Conservation (phyloP, 2,113 vertebrate genomes). For the Serinus canaria region DNA sequence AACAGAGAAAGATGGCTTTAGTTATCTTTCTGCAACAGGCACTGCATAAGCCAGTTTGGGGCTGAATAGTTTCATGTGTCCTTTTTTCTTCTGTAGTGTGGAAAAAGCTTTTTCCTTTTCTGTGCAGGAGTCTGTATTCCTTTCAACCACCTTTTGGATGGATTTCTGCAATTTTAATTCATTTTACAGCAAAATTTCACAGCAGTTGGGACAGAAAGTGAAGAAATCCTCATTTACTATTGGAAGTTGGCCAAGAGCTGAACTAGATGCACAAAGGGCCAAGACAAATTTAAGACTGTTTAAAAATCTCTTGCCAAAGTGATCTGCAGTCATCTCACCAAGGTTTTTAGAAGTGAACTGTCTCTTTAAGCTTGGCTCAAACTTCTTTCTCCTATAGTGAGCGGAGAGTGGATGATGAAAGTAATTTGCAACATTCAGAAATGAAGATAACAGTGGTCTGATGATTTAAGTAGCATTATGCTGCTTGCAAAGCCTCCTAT, state of each 20-base stretch:
- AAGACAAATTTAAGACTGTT: neutral
- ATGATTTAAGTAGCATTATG: neutral
- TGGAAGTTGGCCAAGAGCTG: neutral
- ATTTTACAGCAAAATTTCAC: conserved; percentile 10
- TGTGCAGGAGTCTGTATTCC: neutral
- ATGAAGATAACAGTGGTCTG: neutral
- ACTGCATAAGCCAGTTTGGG: neutral
- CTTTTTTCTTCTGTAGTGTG: neutral
- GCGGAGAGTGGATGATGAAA: neutral
- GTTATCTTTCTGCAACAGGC: neutral
- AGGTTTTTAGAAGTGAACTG: neutral
- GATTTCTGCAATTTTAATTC: neutral
- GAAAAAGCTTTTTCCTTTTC: neutral
- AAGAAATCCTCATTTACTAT: neutral
- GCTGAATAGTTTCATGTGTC: neutral
- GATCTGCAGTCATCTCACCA: neutral
- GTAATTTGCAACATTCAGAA: neutral
- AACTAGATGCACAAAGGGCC: neutral
- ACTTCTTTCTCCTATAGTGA: neutral
- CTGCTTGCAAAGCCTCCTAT: neutral
- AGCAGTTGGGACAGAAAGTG: neutral
- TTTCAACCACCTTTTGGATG: neutral
- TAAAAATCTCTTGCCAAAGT: neutral
- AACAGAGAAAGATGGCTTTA: neutral
- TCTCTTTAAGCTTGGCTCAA: neutral